Evolutionary conservation across 2,888 invertebrate species (phyloP), one percentile per base, ranked within the genome.

Genomic region (Cabera pusaria): DNA sequence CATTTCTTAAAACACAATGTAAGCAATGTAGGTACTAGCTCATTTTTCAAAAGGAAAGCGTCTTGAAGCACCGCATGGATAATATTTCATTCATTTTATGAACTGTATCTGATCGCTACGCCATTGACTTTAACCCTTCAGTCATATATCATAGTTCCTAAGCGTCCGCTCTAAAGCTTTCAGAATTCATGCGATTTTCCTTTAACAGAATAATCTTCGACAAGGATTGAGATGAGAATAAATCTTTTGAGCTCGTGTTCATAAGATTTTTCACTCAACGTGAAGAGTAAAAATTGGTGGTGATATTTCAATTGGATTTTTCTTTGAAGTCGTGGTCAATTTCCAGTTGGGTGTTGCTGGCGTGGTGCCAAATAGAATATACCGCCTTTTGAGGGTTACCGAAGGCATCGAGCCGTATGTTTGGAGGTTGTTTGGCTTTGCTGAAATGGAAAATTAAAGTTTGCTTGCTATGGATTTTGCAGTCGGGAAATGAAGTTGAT

Each of bases 181-280:
- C 26, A 44, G 46, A 48, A 50, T 43, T 33, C 46, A 38, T 40
- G 23, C 38, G 23, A 44, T 46, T 53, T 53, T 37, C 41, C 20
- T 44, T 23, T 31, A 48, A 41, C 33, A 39, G 39, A 46, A 44
- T 35, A 46, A 44, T 50, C 45, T 52, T 51, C 52, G 52, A 60
- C 52, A 56, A 40, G 36, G 58, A 63, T 63, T 59, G 55, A 52
- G 55, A 54, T 50, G 50, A 52, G 56, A 58, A 67, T 65, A 66
- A 57, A 65, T 65, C 55, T 45, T 35, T 52, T 37, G 26, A 46
- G 33, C 43, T 47, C 41, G 39, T 44, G 44, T 50, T 44, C 35
- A 41, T 53, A 37, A 57, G 49, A 44, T 44, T 36, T 29, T 58
- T 58, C 49, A 57, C 52, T 52, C 52, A 43, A 20, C 28, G 36